Evolutionary conservation across 2,113 vertebrate genomes (phyloP).

Genomic region (Coracopsis vasa): DNA sequence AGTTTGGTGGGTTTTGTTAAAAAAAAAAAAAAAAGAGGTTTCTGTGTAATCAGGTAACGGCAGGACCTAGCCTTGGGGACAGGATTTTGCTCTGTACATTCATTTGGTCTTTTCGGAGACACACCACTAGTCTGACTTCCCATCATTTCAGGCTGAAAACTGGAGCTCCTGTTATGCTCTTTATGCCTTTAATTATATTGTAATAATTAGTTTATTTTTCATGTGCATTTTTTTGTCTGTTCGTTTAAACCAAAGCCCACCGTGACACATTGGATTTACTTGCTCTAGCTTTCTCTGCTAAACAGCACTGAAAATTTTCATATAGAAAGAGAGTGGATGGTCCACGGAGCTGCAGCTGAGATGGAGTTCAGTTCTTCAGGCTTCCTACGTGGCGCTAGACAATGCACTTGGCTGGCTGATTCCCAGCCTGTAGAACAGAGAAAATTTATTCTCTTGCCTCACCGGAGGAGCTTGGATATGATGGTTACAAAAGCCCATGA

Average conservation of each 20-base stretch:
- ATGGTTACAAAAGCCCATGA: not conserved
- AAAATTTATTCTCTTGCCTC: not conserved
- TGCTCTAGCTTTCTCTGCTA: not conserved
- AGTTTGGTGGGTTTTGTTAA: rapidly evolving
- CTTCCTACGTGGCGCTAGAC: not conserved
- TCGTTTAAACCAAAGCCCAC: not conserved
- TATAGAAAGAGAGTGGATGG: not conserved
- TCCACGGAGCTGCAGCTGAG: not conserved
- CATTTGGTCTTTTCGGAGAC: not conserved
- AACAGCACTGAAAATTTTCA: not conserved
- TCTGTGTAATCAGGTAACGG: not conserved
- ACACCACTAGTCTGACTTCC: not conserved
- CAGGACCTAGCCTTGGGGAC: not conserved
- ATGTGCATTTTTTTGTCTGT: not conserved
- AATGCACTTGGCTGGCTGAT: not conserved
- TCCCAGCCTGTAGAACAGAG: not conserved
- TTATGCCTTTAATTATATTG: not conserved
- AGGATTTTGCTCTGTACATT: not conserved
- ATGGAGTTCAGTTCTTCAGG: not conserved
- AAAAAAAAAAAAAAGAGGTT: not conserved
- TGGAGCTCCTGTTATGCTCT: not conserved
- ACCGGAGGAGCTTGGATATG: not conserved
- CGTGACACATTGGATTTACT: not conserved
- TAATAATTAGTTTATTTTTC: not conserved
- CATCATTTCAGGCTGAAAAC: not conserved